phyloP scores from a whole-genome alignment of 2,113 vertebrate genomes.

The Corythaixoides concolor region DNA sequence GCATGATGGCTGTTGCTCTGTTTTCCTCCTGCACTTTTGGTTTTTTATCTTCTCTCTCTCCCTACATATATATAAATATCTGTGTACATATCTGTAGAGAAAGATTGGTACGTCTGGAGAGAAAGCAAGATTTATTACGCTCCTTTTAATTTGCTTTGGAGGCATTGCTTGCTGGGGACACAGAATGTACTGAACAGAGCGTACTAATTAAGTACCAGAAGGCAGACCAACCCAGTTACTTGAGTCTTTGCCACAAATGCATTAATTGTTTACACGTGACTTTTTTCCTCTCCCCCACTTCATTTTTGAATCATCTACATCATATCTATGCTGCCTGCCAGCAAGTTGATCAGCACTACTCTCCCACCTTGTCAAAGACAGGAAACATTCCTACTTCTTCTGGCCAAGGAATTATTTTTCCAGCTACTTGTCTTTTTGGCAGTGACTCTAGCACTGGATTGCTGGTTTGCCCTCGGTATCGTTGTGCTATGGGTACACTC shows the following conservation, averaged over 20 bases:
- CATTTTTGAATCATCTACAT: background rate
- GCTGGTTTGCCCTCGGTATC: background rate
- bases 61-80: background rate
- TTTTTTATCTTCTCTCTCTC: background rate
- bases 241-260: constrained; percentile 1
- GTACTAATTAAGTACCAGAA: constrained; percentile 21
- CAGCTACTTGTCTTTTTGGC: background rate
- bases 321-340: background rate
- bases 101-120: background rate
- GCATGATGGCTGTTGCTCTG: background rate
- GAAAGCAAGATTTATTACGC: background rate
- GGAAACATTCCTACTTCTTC: background rate
- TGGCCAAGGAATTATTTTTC: background rate
- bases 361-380: background rate
- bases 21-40: background rate
- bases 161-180: background rate
- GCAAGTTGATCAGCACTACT: background rate
- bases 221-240: background rate
- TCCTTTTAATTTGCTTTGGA: background rate
- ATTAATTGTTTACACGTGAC: background rate
- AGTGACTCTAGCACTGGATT: background rate
- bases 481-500: background rate
- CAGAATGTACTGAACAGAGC: background rate
- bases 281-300: background rate
- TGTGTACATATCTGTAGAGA: background rate